Conservation (phyloP, 2,113 vertebrate species). For the Oceanodroma tethys region DNA sequence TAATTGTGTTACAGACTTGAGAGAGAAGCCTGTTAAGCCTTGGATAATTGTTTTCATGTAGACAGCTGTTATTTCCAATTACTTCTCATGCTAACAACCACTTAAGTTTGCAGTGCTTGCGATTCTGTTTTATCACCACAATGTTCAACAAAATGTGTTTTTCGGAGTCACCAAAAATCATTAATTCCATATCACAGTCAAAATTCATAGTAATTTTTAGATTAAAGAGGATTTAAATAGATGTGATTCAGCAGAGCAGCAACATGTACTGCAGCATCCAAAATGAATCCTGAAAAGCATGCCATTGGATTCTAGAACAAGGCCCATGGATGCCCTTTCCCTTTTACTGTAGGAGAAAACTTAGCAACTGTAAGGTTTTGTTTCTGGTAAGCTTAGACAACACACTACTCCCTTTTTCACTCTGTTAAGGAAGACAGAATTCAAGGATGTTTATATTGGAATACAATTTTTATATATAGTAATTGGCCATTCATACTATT, state of each 20-base stretch:
- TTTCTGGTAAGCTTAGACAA: neutral
- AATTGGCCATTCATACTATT: neutral
- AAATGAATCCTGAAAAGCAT: neutral
- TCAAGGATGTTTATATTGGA: neutral
- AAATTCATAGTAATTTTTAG: no score
- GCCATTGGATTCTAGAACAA: neutral
- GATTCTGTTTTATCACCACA: conserved; percentile 1
- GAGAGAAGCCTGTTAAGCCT: conserved; percentile 1
- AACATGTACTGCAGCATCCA: neutral
- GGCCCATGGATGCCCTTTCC: neutral
- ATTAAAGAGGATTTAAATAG: no score
- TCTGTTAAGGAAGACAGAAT: neutral
- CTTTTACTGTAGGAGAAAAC: neutral
- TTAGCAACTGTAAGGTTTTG: neutral
- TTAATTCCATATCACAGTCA: neutral
- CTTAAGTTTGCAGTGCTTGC: neutral
- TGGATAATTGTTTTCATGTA: conserved; percentile 35
- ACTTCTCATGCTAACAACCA: conserved; percentile 23
- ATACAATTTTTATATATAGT: neutral
- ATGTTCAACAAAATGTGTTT: neutral
- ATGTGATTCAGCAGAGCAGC: neutral
- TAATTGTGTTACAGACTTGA: conserved; percentile 24
- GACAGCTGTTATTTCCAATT: conserved; percentile 50
- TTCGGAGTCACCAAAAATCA: conserved; percentile 6
- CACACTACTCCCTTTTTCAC: neutral